Evolutionary conservation across 2,888 invertebrate species (phyloP).

Genomic region (Helobdella robusta): DNA sequence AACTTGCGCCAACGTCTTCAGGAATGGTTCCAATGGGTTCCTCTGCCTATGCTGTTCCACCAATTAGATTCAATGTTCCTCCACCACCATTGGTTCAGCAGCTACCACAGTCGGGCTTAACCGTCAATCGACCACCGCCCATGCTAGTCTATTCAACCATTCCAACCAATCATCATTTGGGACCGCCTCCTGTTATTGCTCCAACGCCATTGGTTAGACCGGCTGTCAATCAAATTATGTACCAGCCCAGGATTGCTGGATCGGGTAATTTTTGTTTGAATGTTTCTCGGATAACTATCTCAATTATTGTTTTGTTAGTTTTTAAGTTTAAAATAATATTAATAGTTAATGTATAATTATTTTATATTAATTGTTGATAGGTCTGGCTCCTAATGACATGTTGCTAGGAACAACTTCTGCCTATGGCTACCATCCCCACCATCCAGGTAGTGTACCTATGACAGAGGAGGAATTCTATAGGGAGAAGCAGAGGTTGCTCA

Average conservation of each 20-base stretch:
- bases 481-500: conserved; percentile 38
- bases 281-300: too few species aligned
- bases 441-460: conserved; percentile 36
- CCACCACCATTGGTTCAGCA: conserved; percentile 15
- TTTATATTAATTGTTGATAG: too few species aligned
- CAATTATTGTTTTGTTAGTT: too few species aligned
- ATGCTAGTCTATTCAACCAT: not conserved
- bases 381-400: too few species aligned
- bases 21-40: not conserved
- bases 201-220: not conserved
- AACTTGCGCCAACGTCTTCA: not conserved
- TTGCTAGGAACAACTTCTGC: too few species aligned
- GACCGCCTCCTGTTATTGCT: not conserved
- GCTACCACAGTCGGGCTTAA: too few species aligned
- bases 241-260: too few species aligned
- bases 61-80: conserved; percentile 1
- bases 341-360: not conserved
- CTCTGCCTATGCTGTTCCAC: conserved; percentile 7
- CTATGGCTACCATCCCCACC: too few species aligned
- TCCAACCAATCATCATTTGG: not conserved
- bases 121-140: conserved; percentile 1
- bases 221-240: not conserved
- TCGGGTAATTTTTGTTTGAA: not conserved
- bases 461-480: conserved; percentile 43
- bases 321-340: not conserved